Base-by-base conservation (phyloP, 2,113 vertebrate species). In the Zapornia atra region DNA sequence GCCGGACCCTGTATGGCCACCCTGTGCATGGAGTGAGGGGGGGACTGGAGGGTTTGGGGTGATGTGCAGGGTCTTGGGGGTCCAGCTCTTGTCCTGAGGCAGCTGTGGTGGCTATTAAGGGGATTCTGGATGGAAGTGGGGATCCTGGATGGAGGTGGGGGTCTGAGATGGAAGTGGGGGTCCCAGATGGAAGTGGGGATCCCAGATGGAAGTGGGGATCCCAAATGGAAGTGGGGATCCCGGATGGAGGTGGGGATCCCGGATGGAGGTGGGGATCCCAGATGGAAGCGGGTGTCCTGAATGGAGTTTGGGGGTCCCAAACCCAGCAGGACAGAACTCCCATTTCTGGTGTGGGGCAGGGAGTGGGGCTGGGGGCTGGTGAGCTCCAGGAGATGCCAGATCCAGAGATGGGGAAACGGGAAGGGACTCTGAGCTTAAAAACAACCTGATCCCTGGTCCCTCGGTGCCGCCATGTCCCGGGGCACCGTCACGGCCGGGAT, bases 391-490 rank as follows among this genome's bases (percentile, higher is more conserved):
- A 76, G 5, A 28, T n/a, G 16, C 2, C 7, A 11, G 3, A 46
- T 25, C 9, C 3, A 51, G 82, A 28, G 3, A 7, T 3, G 15
- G 44, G 44, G 50, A 2, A 3, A 4, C 0, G 11, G 61, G 51
- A 3, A 24, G 5, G 64, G 69, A 12, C 15, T 57, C 40, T 11
- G 19, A 38, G 71, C 65, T 78, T 92, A 87, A 94, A 96, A 93
- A 91, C 94, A 95, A 68, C 82, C 54, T 5, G 1, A 2, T 1
- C 31, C 48, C 1, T 6, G 17, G 44, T 19, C 44, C 17, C 44
- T 46, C 1, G 6, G 24, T 64, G 22, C 44, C 11, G 3, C 64
- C 17, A 0, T 3, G 10, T 48, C 3, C 12, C 8, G 0, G 1
- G 69, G 3, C 50, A 11, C 16, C 0, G 5, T 14, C 46, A 13